phyloP scores from a whole-genome alignment of 2,888 invertebrate genomes.

The Cylloceria caligata region DNA sequence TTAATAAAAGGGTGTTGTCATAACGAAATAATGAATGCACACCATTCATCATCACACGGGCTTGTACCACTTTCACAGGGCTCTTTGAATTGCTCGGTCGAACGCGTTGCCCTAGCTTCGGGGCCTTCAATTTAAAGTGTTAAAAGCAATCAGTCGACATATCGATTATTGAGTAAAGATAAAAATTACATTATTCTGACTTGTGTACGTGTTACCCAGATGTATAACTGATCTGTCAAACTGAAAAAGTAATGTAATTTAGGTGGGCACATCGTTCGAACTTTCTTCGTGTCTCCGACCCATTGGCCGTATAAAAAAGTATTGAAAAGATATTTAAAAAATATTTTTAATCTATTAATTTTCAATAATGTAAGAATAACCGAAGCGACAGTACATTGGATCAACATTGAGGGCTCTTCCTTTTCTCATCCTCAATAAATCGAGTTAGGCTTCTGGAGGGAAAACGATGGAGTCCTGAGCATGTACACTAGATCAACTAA shows the following conservation, averaged over 20 bases:
- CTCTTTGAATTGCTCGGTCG: slow-evolving; percentile 22
- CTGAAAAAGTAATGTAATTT: slow-evolving; percentile 9
- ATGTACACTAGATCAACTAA: slow-evolving; percentile 62
- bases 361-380: background rate
- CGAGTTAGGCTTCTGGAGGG: slow-evolving; percentile 33
- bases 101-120: background rate
- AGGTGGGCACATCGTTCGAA: slow-evolving; percentile 10
- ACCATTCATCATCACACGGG: slow-evolving; percentile 56
- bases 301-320: too few relatives aligned
- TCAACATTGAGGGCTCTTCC: background rate
- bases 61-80: slow-evolving; percentile 44
- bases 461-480: slow-evolving; percentile 34
- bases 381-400: background rate
- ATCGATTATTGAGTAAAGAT: slow-evolving; percentile 48
- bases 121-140: slow-evolving; percentile 40
- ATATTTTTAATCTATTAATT: too few relatives aligned
- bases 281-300: slow-evolving; percentile 8
- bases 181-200: slow-evolving; percentile 43
- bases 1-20: slow-evolving; percentile 62
- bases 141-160: slow-evolving; percentile 37
- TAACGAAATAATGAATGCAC: slow-evolving; percentile 58
- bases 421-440: slow-evolving; percentile 57
- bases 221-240: slow-evolving; percentile 28
- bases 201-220: slow-evolving; percentile 10
- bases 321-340: too few relatives aligned